phyloP scores from a whole-genome alignment of 2,113 vertebrate genomes.

The Naja naja region DNA sequence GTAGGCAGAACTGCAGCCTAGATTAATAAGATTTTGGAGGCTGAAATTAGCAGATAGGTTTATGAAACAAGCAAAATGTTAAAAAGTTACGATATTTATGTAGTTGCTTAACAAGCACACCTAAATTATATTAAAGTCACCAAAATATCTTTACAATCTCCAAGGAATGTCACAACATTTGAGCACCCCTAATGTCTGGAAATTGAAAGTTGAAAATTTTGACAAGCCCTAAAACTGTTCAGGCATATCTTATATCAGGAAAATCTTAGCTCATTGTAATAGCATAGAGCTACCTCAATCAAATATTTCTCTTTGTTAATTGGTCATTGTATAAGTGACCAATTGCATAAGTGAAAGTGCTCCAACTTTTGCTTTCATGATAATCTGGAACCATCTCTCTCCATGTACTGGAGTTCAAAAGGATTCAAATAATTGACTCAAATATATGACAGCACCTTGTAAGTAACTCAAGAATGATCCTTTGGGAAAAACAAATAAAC shows the following conservation, averaged over 20 bases:
- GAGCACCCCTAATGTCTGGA: too few species aligned
- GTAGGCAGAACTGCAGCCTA: neutral
- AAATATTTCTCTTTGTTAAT: neutral
- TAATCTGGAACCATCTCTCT: neutral
- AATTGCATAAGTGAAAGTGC: neutral
- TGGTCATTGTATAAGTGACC: neutral
- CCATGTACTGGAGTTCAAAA: neutral
- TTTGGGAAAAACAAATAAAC: neutral
- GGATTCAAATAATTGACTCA: neutral
- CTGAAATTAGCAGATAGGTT: accelerated
- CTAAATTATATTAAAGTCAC: too few species aligned
- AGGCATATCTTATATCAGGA: neutral
- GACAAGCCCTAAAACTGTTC: too few species aligned
- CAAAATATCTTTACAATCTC: too few species aligned
- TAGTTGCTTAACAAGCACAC: too few species aligned
- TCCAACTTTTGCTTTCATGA: neutral
- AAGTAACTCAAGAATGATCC: neutral
- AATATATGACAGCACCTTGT: neutral
- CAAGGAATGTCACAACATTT: too few species aligned
- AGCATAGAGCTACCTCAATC: neutral
- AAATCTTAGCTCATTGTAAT: neutral
- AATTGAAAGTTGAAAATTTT: too few species aligned
- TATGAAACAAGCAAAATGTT: too few species aligned
- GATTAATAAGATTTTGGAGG: neutral
- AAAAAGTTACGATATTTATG: too few species aligned